Conservation (phyloP, 2,888 invertebrate genomes). For the Pollenia labialis region DNA sequence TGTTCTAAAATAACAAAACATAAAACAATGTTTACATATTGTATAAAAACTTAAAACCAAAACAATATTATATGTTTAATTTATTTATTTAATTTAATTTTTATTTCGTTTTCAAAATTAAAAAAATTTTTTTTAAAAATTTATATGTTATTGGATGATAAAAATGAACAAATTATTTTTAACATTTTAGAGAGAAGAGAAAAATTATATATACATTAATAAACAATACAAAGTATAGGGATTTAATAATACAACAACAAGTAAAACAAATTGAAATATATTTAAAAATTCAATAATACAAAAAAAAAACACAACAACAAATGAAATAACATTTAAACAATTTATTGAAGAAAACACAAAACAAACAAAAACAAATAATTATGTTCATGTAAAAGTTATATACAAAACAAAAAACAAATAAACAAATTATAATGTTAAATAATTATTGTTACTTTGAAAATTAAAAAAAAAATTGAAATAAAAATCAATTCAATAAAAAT, state of each 20-base stretch:
- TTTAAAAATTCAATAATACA: constrained; percentile 50
- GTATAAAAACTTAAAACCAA: constrained; percentile 49
- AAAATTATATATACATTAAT: constrained; percentile 74
- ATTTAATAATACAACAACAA: constrained; percentile 76
- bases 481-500: constrained; percentile 73
- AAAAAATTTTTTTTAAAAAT: neutral
- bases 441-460: constrained; percentile 83
- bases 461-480: constrained; percentile 77
- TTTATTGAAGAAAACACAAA: constrained; percentile 54
- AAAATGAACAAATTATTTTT: constrained; percentile 55
- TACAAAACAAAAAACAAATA: constrained; percentile 72
- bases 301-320: constrained; percentile 44
- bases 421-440: constrained; percentile 80
- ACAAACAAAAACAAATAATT: constrained; percentile 65
- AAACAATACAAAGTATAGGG: constrained; percentile 76
- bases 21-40: constrained; percentile 64
- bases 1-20: constrained; percentile 60
- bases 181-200: constrained; percentile 73
- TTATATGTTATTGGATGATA: constrained; percentile 55
- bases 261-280: constrained; percentile 62
- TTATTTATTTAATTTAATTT: constrained; percentile 32
- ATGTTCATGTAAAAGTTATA: constrained; percentile 73
- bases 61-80: constrained; percentile 37
- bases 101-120: constrained; percentile 38
- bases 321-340: constrained; percentile 66